phyloP scores from a whole-genome alignment of 2,113 vertebrate species.

The Caranx melampygus region DNA sequence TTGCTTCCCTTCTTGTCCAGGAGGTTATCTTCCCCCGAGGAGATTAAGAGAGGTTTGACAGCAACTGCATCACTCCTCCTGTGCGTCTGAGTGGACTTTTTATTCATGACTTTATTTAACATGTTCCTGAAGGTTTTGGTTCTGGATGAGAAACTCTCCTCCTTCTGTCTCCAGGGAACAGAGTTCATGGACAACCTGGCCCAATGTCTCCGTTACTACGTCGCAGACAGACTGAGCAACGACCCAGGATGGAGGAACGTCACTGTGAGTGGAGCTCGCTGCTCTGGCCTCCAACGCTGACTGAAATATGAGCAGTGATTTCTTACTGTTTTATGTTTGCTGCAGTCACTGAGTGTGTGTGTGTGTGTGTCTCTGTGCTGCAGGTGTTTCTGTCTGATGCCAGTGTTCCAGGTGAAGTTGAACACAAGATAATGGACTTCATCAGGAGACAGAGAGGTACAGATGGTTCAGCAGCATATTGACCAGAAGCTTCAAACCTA shows the following conservation, averaged over 20 bases:
- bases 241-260: conserved; percentile 95
- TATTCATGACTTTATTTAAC: background rate
- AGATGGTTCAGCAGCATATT: no score
- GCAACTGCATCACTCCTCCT: conserved; percentile 99
- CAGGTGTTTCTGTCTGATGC: conserved; percentile 97
- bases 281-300: background rate
- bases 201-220: conserved; percentile 94
- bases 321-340: background rate
- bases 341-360: no score
- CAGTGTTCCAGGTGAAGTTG: conserved; percentile 97
- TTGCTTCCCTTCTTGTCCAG: conserved; percentile 75
- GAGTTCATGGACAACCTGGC: conserved; percentile 99
- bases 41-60: conserved; percentile 97
- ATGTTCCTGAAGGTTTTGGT: background rate
- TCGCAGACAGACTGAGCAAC: conserved; percentile 94
- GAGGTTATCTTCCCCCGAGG: conserved; percentile 94
- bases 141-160: background rate
- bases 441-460: conserved; percentile 96
- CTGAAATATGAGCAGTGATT: background rate
- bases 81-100: conserved; percentile 83
- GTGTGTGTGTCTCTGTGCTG: background rate
- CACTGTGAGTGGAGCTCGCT: conserved; percentile 80
- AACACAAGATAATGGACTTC: conserved; percentile 99
- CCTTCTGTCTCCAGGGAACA: conserved; percentile 87
- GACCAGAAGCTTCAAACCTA: background rate